phyloP scores from a whole-genome alignment of 2,888 invertebrate genomes.

The Drosophila sordidula region DNA sequence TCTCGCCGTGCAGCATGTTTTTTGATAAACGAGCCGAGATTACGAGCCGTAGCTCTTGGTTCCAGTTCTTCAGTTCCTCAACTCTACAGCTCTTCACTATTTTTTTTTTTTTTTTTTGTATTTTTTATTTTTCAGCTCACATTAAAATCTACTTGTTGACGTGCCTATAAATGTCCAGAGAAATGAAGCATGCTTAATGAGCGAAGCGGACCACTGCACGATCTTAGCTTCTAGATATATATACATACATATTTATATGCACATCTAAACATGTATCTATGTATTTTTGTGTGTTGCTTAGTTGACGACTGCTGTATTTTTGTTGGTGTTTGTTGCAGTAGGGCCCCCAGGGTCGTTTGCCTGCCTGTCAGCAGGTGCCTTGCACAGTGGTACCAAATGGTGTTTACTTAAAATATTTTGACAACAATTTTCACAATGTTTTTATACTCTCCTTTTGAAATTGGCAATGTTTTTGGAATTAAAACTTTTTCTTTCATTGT shows the following conservation, averaged over 20 bases:
- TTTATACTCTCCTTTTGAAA: neutral
- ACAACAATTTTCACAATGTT: too few species aligned
- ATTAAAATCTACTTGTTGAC: slow-evolving; percentile 62
- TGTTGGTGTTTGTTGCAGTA: slow-evolving; percentile 1
- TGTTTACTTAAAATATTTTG: neutral
- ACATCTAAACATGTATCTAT: neutral
- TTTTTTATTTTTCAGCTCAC: slow-evolving; percentile 14
- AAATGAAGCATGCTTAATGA: slow-evolving; percentile 76
- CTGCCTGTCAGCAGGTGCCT: slow-evolving; percentile 46
- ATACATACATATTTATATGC: neutral
- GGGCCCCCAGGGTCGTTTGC: slow-evolving; percentile 25
- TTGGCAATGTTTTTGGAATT: neutral
- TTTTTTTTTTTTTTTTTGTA: slow-evolving; percentile 7
- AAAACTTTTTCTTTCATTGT: neutral
- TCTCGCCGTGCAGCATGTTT: slow-evolving; percentile 15
- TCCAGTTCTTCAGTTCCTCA: slow-evolving; percentile 3
- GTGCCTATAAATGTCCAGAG: slow-evolving; percentile 67
- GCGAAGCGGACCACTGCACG: slow-evolving; percentile 50
- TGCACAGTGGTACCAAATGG: slow-evolving; percentile 20
- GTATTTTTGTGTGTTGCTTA: slow-evolving; percentile 1
- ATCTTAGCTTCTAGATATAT: slow-evolving; percentile 39
- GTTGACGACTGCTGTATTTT: slow-evolving; percentile 12
- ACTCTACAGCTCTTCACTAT: slow-evolving; percentile 11
- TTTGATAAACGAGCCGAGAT: slow-evolving; percentile 72
- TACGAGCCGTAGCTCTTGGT: slow-evolving; percentile 32